These are phyloP conservation scores for Drosophila kurseongensis DNA, from an alignment of 1,140 invertebrate species.

Conservation along the genomic window DNA sequence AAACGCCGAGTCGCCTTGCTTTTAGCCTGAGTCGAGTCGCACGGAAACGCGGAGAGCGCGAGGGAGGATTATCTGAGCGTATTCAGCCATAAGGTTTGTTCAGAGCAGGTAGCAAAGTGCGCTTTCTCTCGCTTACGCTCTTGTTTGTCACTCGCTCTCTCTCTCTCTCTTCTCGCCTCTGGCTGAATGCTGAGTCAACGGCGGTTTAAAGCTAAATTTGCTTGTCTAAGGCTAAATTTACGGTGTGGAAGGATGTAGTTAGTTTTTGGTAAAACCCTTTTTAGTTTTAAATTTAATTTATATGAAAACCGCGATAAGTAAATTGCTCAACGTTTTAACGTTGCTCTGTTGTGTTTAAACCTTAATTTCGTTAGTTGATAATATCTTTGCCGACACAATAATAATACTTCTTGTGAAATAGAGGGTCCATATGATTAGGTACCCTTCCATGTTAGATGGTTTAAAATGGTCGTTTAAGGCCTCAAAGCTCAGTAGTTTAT, in stretches of 20 bases:
- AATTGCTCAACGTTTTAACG: too few species aligned
- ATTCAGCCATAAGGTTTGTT: slow-evolving; percentile 54
- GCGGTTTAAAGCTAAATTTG: slow-evolving; percentile 11
- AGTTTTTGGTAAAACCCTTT: background rate
- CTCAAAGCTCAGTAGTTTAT: too few species aligned
- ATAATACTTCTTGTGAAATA: too few species aligned
- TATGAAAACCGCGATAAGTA: too few species aligned
- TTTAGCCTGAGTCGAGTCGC: slow-evolving; percentile 26
- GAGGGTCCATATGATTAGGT: too few species aligned
- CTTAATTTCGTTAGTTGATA: too few species aligned
- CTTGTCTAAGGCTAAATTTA: slow-evolving; percentile 19
- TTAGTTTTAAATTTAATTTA: too few species aligned
- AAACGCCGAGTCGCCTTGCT: slow-evolving; percentile 31
- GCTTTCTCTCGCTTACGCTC: slow-evolving; percentile 1
- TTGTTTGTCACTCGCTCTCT: background rate
- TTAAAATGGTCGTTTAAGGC: too few species aligned
- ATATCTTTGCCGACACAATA: too few species aligned
- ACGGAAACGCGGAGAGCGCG: background rate
- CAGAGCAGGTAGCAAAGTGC: slow-evolving; percentile 44
- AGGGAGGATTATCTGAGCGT: slow-evolving; percentile 23
- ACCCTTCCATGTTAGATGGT: too few species aligned
- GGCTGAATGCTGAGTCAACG: slow-evolving; percentile 13
- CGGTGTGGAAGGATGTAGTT: background rate
- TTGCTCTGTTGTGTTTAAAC: too few species aligned
- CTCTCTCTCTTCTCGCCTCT: background rate